Percentiles rank a stretch among this genome's conserved stretches.
Evolutionary conservation across 2,888 invertebrate genomes (phyloP).

Genomic region (Meandrusa payeni): DNA sequence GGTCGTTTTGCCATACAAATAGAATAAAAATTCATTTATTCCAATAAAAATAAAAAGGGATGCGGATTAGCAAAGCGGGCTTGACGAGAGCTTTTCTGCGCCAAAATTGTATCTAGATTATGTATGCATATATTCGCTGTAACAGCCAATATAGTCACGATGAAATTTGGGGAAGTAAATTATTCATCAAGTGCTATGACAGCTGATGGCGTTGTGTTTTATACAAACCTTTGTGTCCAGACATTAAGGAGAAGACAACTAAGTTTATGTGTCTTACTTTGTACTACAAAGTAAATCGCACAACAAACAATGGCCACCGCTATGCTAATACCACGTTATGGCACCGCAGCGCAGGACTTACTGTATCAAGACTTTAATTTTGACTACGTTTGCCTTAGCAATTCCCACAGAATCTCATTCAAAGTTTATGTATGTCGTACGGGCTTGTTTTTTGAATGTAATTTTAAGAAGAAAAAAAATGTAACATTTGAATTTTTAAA

Average conservation of each 20-base stretch:
- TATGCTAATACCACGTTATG: slow-evolving; percentile 21
- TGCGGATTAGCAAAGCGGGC: slow-evolving; percentile 18
- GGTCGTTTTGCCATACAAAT: slow-evolving; percentile 4
- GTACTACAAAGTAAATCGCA: slow-evolving; percentile 13
- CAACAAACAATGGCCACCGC: slow-evolving; percentile 17
- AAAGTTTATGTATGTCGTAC: slow-evolving; percentile 1
- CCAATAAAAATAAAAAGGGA: slow-evolving; percentile 20
- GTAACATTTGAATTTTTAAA: too few relatives aligned
- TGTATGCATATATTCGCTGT: slow-evolving; percentile 2
- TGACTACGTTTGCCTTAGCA: slow-evolving; percentile 16
- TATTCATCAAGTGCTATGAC: not conserved
- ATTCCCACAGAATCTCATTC: slow-evolving; percentile 9
- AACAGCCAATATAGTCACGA: not conserved
- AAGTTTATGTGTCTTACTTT: slow-evolving; percentile 12
- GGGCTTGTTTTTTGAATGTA: slow-evolving; percentile 5
- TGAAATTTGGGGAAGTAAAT: not conserved
- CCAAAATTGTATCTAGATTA: slow-evolving; percentile 16
- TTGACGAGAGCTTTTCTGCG: slow-evolving; percentile 12
- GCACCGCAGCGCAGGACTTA: slow-evolving; percentile 20
- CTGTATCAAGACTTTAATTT: slow-evolving; percentile 13
- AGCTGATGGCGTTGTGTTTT: slow-evolving; percentile 5
- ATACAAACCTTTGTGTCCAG: slow-evolving; percentile 7
- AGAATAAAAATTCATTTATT: slow-evolving; percentile 16
- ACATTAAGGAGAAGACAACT: slow-evolving; percentile 6
- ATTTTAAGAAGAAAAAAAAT: too few relatives aligned